phyloP scores from a whole-genome alignment of 64 coral and sea anemone genomes.

The Pocillopora verrucosa region DNA sequence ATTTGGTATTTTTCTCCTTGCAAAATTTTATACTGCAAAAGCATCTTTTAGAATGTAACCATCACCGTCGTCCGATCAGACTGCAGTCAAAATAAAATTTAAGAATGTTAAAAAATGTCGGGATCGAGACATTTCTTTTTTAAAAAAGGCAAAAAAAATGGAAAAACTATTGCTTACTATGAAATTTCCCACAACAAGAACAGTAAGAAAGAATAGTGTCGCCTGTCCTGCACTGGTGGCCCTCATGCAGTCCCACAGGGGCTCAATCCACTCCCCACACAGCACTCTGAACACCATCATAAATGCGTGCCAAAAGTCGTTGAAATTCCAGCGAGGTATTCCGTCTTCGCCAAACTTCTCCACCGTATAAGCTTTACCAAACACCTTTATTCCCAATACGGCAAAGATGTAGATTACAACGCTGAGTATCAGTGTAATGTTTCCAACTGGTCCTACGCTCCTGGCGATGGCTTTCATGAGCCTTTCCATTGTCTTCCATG shows the following conservation, averaged over 20 bases:
- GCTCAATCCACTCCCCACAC: constrained; percentile 94
- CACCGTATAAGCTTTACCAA: constrained; percentile 69
- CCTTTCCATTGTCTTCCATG: constrained; percentile 94
- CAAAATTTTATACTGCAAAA: too few relatives aligned
- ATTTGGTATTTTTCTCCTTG: too few relatives aligned
- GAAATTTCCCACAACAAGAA: constrained; percentile 87
- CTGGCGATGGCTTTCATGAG: constrained; percentile 78
- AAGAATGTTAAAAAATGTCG: too few relatives aligned
- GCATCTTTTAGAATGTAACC: too few relatives aligned
- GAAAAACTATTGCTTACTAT: constrained; percentile 59
- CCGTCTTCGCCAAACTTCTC: constrained; percentile 65
- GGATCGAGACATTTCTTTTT: too few relatives aligned
- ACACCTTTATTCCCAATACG: constrained; percentile 86
- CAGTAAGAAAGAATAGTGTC: constrained; percentile 77
- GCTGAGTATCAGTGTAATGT: constrained; percentile 87
- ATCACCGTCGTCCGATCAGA: too few relatives aligned
- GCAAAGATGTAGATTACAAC: constrained; percentile 91
- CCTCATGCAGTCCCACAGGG: constrained; percentile 89
- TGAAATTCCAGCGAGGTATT: constrained; percentile 92
- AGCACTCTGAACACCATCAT: constrained; percentile 97
- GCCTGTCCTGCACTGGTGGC: constrained; percentile 59
- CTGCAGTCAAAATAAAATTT: too few relatives aligned
- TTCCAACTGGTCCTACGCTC: constrained; percentile 83
- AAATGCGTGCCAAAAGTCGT: constrained; percentile 89
- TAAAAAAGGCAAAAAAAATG: too few relatives aligned